A percentile compares a stretch with the other conserved stretches of the same genome.
Conservation (phyloP, 2,888 invertebrate species). For the Leptopterna dolabrata region DNA sequence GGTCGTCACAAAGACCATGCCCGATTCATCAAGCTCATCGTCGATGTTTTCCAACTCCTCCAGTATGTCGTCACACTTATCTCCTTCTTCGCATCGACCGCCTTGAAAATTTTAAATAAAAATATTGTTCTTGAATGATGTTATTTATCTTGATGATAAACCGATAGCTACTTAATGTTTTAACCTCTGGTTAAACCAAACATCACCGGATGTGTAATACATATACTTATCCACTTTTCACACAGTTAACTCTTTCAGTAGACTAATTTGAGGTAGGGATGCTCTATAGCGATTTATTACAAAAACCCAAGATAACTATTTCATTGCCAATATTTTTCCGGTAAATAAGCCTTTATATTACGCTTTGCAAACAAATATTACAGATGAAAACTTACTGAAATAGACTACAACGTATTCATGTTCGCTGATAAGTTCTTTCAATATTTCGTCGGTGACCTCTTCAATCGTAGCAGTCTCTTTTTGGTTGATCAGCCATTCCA, state of each 20-base stretch:
- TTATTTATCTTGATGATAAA: too few species aligned
- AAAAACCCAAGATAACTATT: too few species aligned
- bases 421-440: slow-evolving; percentile 85
- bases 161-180: too few species aligned
- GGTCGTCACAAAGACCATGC: slow-evolving; percentile 93
- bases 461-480: slow-evolving; percentile 92
- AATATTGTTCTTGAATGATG: not conserved
- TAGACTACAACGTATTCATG: slow-evolving; percentile 95
- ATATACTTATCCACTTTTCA: too few species aligned
- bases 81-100: slow-evolving; percentile 88
- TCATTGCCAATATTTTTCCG: too few species aligned
- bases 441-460: slow-evolving; percentile 92
- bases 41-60: slow-evolving; percentile 91
- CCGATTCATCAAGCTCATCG: slow-evolving; percentile 91
- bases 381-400: slow-evolving; percentile 79
- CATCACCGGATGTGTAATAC: too few species aligned
- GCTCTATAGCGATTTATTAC: too few species aligned
- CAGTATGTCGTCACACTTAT: slow-evolving; percentile 86
- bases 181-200: too few species aligned
- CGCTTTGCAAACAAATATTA: too few species aligned
- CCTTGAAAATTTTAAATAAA: slow-evolving; percentile 67
- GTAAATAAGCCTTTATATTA: too few species aligned
- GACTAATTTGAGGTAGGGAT: too few species aligned
- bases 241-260: too few species aligned
- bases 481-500: slow-evolving; percentile 89